Evolutionary conservation across 2,888 invertebrate species (phyloP), one percentile per base, ranked within the genome.

Genomic region (Eupithecia inturbata): DNA sequence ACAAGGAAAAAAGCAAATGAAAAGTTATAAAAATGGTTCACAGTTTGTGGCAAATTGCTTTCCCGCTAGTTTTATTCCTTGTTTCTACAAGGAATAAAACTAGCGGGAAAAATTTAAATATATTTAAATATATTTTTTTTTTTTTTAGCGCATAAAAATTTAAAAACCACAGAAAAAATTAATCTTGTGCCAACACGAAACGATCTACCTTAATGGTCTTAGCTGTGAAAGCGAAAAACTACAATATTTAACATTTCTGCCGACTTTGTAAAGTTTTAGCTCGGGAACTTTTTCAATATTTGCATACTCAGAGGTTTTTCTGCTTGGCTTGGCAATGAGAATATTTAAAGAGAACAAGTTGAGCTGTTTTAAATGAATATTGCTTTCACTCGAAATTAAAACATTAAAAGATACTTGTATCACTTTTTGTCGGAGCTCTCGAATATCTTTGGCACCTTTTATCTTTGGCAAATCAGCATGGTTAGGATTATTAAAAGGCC

Each of bases 191-290:
- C 12, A 39, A 39, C 14, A 39, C 39, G 3, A 39, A 39, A 39
- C 39, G 39, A 14, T 14, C 14, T 3, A 12, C 39, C 39, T 39
- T 39, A 39, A 77, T 73, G 75, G 67, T 64, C 33, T 28, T 76
- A 78, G 75, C 77, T 78, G 0, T 14, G 39, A 64, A 68, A 62
- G 71, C 70, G 33, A 72, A 74, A 73, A 71, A 60, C 62, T 53
- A 53, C 41, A 66, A 39, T 63, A 62, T 67, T 53, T 53, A 49
- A 49, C n/a, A 2, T n/a, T 49, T n/a, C 49, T 49, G 49, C 9
- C n/a, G 49, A n/a, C 49, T 49, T 7, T 49, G 45, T n/a, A 53
- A 53, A 53, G 53, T 22, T 53, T 10, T 22, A 53, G 22, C 22
- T 53, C 53, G 22, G 53, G n/a, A 49, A 53, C 22, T 22, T 53